Evolutionary conservation across 1,140 invertebrate species (phyloP), one percentile per base, ranked within the genome.

Genomic region (Drosophila kikkawai): DNA sequence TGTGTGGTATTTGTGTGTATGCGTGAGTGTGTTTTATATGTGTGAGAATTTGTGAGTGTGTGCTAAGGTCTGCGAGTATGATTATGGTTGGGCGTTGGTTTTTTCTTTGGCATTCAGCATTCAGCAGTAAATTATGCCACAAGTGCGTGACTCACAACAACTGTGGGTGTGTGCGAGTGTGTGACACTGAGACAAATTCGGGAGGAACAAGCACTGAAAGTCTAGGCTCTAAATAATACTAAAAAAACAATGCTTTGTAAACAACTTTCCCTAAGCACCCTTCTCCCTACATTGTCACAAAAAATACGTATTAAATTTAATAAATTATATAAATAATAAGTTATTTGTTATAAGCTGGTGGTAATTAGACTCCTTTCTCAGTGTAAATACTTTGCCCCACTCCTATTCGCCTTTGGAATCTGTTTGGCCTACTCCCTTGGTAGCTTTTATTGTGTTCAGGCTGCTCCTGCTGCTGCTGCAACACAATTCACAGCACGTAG

Each of bases 81-180:
- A 37, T 41, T 69, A 64, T 65, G 50, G 26, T 47, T 65, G 63
- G 41, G 51, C 63, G 44, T 60, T 34, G 51, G 48, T 74, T 63
- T 79, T 77, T 82, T 17, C 29, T 5, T 34, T 3, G 51, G 60
- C 73, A 59, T 76, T 48, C 45, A 45, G 73, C 64, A 74, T 76
- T 78, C 55, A 22, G 74, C 57, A 82, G 76, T 87, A 82, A 82
- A 74, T 79, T 87, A 87, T 87, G 83, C 80, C 79, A 80, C 79
- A 80, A 82, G 82, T 84, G 81, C 79, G 79, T 86, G 82, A 85
- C 69, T 70, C 69, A 71, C 69, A 71, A 71, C 41, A 57, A 53
- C 50, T 12, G 64, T 32, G 53, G 3, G 59, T 3, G 29, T 17
- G 48, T 51, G 48, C 13, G 26, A 5, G 26, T 15, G 26, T 51